phyloP scores from a whole-genome alignment of 2,888 invertebrate species.

The Papilio gigon region DNA sequence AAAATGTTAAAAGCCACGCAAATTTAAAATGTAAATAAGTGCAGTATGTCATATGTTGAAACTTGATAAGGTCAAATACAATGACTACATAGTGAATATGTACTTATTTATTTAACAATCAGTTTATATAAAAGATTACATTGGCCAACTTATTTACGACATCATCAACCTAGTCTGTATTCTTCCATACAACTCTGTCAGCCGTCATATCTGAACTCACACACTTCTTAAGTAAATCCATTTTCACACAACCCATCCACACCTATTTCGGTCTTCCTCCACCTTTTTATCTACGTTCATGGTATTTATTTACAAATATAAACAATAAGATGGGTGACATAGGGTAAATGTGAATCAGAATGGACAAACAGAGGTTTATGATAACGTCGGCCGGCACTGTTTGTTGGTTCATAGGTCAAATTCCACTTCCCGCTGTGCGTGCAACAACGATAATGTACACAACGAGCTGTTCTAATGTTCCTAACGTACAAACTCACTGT shows the following conservation, averaged over 20 bases:
- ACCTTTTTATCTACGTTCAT: too few relatives aligned
- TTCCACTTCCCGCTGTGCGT: conserved; percentile 36
- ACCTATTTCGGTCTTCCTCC: too few relatives aligned
- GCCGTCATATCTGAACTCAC: too few relatives aligned
- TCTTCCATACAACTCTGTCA: too few relatives aligned
- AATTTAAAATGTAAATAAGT: background rate
- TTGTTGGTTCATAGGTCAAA: conserved; percentile 36
- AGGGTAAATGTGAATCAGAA: conserved; percentile 10
- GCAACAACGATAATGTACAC: conserved; percentile 29
- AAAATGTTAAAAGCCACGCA: too few relatives aligned
- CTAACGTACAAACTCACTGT: background rate
- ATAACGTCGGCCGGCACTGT: background rate
- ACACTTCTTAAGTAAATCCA: background rate
- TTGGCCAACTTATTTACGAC: too few relatives aligned
- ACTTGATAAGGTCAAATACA: background rate
- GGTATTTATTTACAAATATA: too few relatives aligned
- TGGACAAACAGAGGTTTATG: conserved; percentile 12
- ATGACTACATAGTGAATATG: background rate
- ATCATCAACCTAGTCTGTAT: too few relatives aligned
- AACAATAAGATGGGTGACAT: background rate
- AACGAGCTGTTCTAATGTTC: background rate
- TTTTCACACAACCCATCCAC: background rate
- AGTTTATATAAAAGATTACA: too few relatives aligned
- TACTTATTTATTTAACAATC: too few relatives aligned
- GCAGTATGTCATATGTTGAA: background rate